Conservation (phyloP, 1,140 invertebrate genomes). For the Drosophila ficusphila region DNA sequence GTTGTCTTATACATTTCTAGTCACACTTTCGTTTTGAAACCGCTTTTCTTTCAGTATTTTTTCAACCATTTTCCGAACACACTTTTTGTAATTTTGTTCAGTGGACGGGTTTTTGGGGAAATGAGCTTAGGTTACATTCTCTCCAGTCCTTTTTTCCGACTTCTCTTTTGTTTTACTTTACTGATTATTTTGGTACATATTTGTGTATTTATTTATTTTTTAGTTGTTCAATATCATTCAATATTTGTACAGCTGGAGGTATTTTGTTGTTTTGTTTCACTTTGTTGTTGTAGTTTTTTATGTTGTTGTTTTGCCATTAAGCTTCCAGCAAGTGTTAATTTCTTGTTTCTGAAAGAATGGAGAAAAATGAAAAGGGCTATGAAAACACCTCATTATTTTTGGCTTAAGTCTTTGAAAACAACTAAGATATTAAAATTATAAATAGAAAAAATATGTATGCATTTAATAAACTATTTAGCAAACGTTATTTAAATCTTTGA, state of each 20-base stretch:
- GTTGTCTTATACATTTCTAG: background rate
- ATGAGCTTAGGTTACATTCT: constrained; percentile 3
- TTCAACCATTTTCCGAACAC: constrained; percentile 11
- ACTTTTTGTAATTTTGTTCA: background rate
- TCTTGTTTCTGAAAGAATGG: constrained; percentile 24
- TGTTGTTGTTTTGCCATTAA: constrained; percentile 28
- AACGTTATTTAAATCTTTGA: background rate
- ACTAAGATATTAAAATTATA: too few relatives aligned
- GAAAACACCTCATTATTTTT: background rate
- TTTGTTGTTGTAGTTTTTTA: constrained; percentile 25
- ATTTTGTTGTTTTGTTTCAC: constrained; percentile 54
- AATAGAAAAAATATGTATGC: too few relatives aligned
- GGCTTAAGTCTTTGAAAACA: too few relatives aligned
- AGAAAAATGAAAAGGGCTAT: background rate
- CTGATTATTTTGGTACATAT: constrained; percentile 23
- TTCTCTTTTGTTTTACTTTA: constrained; percentile 1
- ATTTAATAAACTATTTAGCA: constrained; percentile 5
- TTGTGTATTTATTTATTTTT: constrained; percentile 18
- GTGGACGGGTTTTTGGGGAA: constrained; percentile 17
- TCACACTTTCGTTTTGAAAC: background rate
- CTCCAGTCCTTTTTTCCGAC: background rate
- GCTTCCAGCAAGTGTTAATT: constrained; percentile 35
- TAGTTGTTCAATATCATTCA: constrained; percentile 30
- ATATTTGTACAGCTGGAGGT: constrained; percentile 63
- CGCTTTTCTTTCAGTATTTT: background rate